Percentiles rank a stretch among this genome's conserved stretches.
phyloP scores from a whole-genome alignment of 2,113 vertebrate genomes.

The Gopherus evgoodei region DNA sequence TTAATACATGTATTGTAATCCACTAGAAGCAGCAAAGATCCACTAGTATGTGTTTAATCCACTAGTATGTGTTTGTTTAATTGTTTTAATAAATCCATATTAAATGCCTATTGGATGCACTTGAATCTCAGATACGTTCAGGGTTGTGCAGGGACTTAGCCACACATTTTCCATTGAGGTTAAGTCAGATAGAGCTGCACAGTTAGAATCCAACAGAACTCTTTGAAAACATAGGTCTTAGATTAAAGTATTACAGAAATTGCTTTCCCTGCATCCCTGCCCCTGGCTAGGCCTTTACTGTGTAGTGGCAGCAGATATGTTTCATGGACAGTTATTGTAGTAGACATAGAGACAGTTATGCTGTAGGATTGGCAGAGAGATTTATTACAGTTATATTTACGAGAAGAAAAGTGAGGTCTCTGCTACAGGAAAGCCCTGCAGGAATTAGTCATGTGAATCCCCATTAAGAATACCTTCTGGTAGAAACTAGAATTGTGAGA shows the following conservation, averaged over 20 bases:
- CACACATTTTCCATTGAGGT: background rate
- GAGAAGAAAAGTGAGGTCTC: background rate
- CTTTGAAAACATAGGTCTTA: slow-evolving; percentile 14
- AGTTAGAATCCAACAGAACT: background rate
- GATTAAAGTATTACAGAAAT: background rate
- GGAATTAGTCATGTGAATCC: slow-evolving; percentile 2
- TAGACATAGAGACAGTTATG: background rate
- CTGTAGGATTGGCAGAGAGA: background rate
- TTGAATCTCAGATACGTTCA: background rate
- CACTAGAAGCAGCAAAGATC: background rate
- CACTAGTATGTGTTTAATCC: background rate
- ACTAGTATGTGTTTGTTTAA: background rate
- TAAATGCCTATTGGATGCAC: background rate
- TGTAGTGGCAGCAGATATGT: background rate
- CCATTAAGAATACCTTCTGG: background rate
- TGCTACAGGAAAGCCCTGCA: background rate
- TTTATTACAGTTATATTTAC: background rate
- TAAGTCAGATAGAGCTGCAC: background rate
- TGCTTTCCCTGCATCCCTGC: fast-evolving
- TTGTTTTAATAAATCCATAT: slow-evolving; percentile 32
- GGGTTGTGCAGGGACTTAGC: background rate
- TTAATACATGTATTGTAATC: background rate
- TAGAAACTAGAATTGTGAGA: background rate
- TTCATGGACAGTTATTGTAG: background rate
- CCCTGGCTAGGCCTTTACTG: background rate